Base-by-base conservation (phyloP, 2,113 vertebrate genomes). In the Dascyllus trimaculatus region DNA sequence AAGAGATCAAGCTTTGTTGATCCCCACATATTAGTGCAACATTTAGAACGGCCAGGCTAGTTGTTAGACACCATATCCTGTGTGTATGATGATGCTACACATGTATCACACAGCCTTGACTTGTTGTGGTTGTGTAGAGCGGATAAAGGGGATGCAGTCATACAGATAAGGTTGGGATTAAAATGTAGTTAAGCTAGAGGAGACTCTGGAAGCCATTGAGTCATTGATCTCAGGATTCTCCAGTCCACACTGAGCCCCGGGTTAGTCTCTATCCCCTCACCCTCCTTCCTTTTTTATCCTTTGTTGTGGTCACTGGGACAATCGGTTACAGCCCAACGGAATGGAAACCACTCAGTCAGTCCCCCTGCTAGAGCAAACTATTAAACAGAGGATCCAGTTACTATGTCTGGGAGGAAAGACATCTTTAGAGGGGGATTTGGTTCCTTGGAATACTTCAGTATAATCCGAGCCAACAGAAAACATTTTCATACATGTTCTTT, bases 301-400 rank as follows among this genome's bases (percentile, higher is more conserved):
- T 92, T 93, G 88, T 93, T 94, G 92, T 93, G 93, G 93, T 93
- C 79, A 63, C 85, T 82, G 88, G 88, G 90, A 93, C 92, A 91
- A 93, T 93, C 86, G 86, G 87, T 92, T 91, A 87, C 92, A 93
- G 91, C 86, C 88, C 83, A 85, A 59, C 56, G 75, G 80, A 92
- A 92, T 94, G 90, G 83, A 92, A 93, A 93, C 89, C 88, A 82
- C 86, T 90, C 84, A 87, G 84, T 80, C 83, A 63, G 82, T 91
- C 85, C 82, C 32, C 64, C 40, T 80, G 88, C 92, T 85, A 78
- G 72, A 81, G 90, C 81, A 87, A 85, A 88, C 88, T 89, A 93
- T 93, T 93, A 91, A 93, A 93, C 81, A 89, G 80, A 84, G 82
- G 88, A 93, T 94, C 91, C 80, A 46, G 89, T 94, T 93, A 87